Base-by-base conservation (phyloP, 1,140 invertebrate species). In the Saccostrea echinata region DNA sequence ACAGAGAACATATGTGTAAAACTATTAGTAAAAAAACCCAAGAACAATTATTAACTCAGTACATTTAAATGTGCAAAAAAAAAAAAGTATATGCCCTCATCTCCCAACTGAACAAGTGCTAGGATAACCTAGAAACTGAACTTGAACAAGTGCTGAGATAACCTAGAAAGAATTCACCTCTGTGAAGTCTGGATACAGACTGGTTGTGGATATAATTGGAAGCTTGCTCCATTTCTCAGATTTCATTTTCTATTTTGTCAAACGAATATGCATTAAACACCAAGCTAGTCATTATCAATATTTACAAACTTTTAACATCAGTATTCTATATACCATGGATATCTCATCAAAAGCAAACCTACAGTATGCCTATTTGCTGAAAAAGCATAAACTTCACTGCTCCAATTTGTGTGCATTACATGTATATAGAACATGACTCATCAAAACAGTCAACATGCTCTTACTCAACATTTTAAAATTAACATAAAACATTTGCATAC, bases 171-270 rank as follows among this genome's bases (percentile, higher is more conserved):
- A 30, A 27, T 76, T 76, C 68, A 76, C 68, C 68, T 76, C 33
- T 27, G 27, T 30, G 68, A 76, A 76, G 30, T 76, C 68, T 76
- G 68, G 68, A 12, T 76, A 76, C 30, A 76, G 68, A 76, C 68
- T 76, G 68, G 9, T 76, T 11, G 68, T 76, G 27, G 68, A 76
- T 16, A 76, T 76, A 33, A 76, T 27, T 76, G 68, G 27, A 30
- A 76, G 68, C 27, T 76, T 76, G 68, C 27, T 27, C 68, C 68
- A 76, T 33, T 76, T 76, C 27, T 76, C 68, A 27, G 27, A 11
- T 30, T 33, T 76, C 68, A 76, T 76, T 27, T 13, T 76, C 68
- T 76, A 27, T 76, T 76, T 76, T 33, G 30, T 24, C 16, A 76
- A 76, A 76, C 1, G 27, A 30, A 61, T n/a, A 61, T 61, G 16